A percentile compares a stretch with the other conserved stretches of the same genome.
Conservation (phyloP, 2,113 vertebrate species). For the Platysternon megacephalum region DNA sequence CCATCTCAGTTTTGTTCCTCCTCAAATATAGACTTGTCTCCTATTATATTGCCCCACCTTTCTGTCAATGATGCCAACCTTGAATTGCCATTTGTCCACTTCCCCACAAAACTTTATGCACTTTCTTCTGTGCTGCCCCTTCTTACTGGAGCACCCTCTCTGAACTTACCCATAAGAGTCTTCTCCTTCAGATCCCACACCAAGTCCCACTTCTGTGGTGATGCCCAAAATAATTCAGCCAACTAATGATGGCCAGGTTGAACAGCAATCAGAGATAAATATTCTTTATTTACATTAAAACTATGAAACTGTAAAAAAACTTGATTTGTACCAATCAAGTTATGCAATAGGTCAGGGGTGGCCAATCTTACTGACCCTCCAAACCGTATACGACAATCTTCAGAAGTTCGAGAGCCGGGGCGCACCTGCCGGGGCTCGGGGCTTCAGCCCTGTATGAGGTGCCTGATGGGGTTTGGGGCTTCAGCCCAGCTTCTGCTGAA, state of each 20-base stretch:
- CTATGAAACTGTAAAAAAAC: background rate
- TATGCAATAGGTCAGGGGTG: too few relatives aligned
- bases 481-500: too few relatives aligned
- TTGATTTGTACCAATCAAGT: background rate
- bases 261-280: background rate
- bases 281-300: background rate
- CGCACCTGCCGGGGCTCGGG: too few relatives aligned
- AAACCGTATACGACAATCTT: too few relatives aligned
- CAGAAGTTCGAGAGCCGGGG: too few relatives aligned
- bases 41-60: fast-evolving
- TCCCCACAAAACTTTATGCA: background rate
- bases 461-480: too few relatives aligned
- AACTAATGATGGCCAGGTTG: background rate
- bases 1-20: background rate
- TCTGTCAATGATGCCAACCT: background rate
- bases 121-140: background rate
- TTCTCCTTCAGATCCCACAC: background rate
- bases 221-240: background rate
- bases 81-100: background rate
- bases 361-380: too few relatives aligned
- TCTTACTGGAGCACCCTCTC: background rate
- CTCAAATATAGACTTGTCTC: background rate
- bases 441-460: too few relatives aligned
- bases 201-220: background rate
- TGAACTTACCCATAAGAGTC: fast-evolving